Evolutionary conservation across 2,797 vertebrate species (phyloP).

Genomic region (Enteromius thamalakanensis): DNA sequence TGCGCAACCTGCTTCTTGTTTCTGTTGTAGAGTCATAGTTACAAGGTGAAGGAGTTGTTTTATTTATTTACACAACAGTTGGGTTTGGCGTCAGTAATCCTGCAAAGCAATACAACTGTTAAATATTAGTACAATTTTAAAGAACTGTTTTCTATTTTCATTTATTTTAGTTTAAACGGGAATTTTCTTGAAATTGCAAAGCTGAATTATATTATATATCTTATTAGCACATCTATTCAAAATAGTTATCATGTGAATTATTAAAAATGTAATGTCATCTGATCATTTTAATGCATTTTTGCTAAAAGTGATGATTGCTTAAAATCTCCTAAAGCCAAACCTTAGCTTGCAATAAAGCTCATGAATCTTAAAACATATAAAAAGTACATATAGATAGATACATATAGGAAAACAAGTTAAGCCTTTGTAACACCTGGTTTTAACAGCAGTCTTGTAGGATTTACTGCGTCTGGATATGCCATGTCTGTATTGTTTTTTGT

Average conservation of each 20-base stretch:
- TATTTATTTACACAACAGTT: background rate
- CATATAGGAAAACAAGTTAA: background rate
- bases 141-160: background rate
- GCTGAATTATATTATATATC: background rate
- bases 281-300: background rate
- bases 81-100: background rate
- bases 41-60: constrained; percentile 20
- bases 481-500: constrained; percentile 4
- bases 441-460: background rate
- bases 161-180: background rate
- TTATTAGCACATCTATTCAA: background rate
- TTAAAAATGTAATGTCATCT: background rate
- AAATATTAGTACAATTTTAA: background rate
- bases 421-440: background rate
- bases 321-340: background rate
- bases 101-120: background rate
- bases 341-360: background rate
- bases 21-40: constrained; percentile 6
- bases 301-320: background rate
- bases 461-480: background rate
- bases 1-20: constrained; percentile 7
- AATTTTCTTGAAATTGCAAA: background rate
- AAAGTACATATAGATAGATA: background rate
- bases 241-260: background rate
- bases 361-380: background rate